Conservation (phyloP, 2,797 vertebrate genomes). For the Megaceryle alcyon region DNA sequence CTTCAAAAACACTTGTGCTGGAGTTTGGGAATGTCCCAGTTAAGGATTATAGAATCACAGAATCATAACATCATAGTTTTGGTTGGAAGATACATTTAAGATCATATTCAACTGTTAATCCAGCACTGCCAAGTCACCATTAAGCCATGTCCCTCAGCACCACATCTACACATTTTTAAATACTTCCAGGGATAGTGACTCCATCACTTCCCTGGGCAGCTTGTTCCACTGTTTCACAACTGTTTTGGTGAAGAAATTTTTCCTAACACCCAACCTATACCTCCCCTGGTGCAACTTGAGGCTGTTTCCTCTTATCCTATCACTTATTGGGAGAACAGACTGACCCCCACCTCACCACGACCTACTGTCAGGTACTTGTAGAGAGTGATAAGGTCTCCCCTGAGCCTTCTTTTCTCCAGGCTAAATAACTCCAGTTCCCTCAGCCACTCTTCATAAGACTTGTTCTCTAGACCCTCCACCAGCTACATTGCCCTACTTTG, state of each 20-base stretch:
- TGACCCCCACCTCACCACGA: background rate
- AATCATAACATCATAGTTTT: background rate
- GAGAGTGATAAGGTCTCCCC: background rate
- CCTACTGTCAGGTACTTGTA: background rate
- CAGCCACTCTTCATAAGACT: background rate
- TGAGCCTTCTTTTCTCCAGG: background rate
- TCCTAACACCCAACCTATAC: background rate
- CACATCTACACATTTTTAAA: background rate
- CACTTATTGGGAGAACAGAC: background rate
- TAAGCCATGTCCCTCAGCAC: background rate
- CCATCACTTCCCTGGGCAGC: background rate
- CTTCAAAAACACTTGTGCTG: background rate
- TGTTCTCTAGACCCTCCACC: background rate
- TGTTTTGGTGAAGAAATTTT: background rate
- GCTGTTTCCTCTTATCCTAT: background rate
- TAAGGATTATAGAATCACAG: background rate
- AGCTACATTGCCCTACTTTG: background rate
- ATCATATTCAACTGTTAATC: background rate
- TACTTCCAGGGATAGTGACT: background rate
- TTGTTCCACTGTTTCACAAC: background rate
- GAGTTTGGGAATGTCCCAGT: background rate
- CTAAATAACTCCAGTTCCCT: background rate
- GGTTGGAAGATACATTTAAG: background rate
- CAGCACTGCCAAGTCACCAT: background rate
- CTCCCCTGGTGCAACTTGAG: background rate